Evolutionary conservation across 2,113 vertebrate species (phyloP).

Genomic region (Hirundichthys speculiger): DNA sequence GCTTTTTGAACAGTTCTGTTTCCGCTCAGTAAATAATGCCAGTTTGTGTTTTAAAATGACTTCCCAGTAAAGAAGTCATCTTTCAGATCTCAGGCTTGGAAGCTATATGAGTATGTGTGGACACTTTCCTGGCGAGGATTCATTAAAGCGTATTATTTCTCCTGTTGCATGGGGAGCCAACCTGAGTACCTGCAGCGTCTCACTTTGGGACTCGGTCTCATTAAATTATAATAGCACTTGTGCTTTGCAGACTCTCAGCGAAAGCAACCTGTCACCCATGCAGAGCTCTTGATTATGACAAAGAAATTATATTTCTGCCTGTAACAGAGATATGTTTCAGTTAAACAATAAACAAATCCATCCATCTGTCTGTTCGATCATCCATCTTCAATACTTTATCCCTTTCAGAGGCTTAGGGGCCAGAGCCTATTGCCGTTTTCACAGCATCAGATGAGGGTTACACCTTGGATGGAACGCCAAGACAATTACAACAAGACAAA

Average conservation of each 20-base stretch:
- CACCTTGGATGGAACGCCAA: too few relatives aligned
- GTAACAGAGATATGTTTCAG: slow-evolving; percentile 19
- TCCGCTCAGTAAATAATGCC: slow-evolving; percentile 31
- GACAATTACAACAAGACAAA: too few relatives aligned
- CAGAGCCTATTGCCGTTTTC: too few relatives aligned
- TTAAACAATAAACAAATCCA: slow-evolving; percentile 10
- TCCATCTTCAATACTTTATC: too few relatives aligned
- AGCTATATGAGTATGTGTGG: slow-evolving; percentile 18
- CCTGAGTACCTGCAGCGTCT: slow-evolving; percentile 29
- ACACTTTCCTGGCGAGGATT: slow-evolving; percentile 26
- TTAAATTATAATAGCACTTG: slow-evolving; percentile 58
- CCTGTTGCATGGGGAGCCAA: slow-evolving; percentile 27
- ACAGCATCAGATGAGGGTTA: too few relatives aligned
- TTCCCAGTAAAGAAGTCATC: slow-evolving; percentile 22
- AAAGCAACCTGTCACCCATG: slow-evolving; percentile 25
- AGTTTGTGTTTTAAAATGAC: neutral
- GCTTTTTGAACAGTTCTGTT: slow-evolving; percentile 20
- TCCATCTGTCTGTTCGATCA: too few relatives aligned
- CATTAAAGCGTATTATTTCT: slow-evolving; percentile 62
- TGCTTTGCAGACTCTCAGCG: slow-evolving; percentile 46
- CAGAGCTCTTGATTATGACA: slow-evolving; percentile 32
- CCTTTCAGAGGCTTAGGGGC: too few relatives aligned
- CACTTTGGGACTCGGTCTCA: slow-evolving; percentile 48
- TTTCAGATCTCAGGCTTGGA: slow-evolving; percentile 31
- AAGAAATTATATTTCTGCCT: slow-evolving; percentile 28